Percentiles rank a stretch among this genome's conserved stretches.
Conservation (phyloP, 2,113 vertebrate genomes). For the Rhabdornis inornatus region DNA sequence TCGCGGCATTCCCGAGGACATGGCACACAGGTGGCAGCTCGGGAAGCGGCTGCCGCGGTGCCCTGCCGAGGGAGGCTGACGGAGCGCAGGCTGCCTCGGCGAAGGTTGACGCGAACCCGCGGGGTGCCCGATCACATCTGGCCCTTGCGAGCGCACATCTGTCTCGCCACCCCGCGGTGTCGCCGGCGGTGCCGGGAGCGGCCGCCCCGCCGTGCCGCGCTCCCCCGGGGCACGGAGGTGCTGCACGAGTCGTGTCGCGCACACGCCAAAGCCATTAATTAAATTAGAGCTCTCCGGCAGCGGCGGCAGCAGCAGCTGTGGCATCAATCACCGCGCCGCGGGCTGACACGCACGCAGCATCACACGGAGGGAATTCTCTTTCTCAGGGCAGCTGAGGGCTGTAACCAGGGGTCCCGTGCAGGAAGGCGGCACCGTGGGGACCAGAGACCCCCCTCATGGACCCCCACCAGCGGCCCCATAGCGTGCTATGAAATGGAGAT, state of each 20-base stretch:
- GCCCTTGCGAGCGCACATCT: neutral
- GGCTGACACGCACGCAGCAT: neutral
- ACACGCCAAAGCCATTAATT: conserved; percentile 59
- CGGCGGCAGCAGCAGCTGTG: conserved; percentile 20
- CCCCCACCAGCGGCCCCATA: fast-evolving
- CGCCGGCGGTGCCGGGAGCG: neutral
- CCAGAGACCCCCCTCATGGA: neutral
- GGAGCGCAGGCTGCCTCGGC: fast-evolving
- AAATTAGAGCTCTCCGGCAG: conserved; percentile 49
- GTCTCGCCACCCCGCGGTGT: neutral
- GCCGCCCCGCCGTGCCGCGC: neutral
- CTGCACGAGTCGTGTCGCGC: conserved; percentile 29
- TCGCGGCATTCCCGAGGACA: neutral
- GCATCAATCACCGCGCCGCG: conserved; percentile 45
- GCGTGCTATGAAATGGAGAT: fast-evolving
- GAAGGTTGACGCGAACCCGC: neutral
- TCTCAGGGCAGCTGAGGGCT: neutral
- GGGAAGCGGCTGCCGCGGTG: neutral
- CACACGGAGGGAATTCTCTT: neutral
- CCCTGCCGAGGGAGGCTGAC: fast-evolving
- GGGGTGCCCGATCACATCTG: neutral
- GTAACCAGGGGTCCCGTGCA: fast-evolving
- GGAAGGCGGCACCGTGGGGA: neutral
- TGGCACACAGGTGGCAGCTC: neutral
- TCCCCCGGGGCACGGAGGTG: neutral